Conservation (phyloP, 2,888 invertebrate species). For the Entomobrya proxima region DNA sequence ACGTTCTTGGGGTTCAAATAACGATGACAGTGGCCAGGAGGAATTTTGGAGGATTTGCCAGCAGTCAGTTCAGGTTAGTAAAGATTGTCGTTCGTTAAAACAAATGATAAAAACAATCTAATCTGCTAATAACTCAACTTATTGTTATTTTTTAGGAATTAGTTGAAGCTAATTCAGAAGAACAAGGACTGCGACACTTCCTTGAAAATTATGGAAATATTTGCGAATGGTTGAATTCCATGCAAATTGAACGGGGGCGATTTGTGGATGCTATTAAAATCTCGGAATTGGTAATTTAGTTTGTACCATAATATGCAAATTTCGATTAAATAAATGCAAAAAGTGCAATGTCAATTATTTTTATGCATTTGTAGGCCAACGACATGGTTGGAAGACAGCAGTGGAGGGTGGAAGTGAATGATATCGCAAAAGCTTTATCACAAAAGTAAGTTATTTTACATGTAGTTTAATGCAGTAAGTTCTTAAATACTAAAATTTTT, state of each 20-base stretch:
- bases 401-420: conserved; percentile 71
- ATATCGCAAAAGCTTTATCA: conserved; percentile 66
- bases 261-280: conserved; percentile 70
- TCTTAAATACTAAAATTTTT: too few relatives aligned
- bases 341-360: neutral
- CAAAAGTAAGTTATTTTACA: conserved; percentile 71
- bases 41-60: conserved; percentile 72
- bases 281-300: conserved; percentile 68
- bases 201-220: conserved; percentile 71
- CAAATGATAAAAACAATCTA: neutral
- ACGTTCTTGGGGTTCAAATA: conserved; percentile 74
- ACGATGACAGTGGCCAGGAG: conserved; percentile 69
- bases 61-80: conserved; percentile 71
- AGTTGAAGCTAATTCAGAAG: conserved; percentile 70
- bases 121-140: too few relatives aligned
- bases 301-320: neutral
- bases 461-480: neutral
- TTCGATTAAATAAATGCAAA: neutral
- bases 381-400: conserved; percentile 68
- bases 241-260: conserved; percentile 71
- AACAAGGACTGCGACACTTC: conserved; percentile 71
- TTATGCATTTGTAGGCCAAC: conserved; percentile 62
- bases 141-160: conserved; percentile 40
- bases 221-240: conserved; percentile 73
- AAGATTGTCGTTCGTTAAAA: neutral